Evolutionary conservation across 2,888 invertebrate genomes (phyloP), one percentile per base, ranked within the genome.

Genomic region (Pristionchus mayeri): DNA sequence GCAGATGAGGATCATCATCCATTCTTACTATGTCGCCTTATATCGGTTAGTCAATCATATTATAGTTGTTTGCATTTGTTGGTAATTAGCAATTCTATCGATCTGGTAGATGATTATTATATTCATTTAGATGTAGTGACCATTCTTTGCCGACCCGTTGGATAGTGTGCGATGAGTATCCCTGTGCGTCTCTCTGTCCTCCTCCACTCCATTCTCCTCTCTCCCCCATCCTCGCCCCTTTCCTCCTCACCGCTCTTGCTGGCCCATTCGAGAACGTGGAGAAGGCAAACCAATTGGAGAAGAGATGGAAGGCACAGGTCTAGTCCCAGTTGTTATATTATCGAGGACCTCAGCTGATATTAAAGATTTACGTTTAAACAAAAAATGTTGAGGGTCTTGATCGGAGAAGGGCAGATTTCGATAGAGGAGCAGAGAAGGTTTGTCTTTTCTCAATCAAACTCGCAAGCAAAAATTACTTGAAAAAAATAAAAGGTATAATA

Each of bases 241-340:
- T 75, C 44, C n/a, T 75, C 44, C 75, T 75, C n/a, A 75, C 75
- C 3, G 75, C 75, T 21, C n/a, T 75, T 44, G 75, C 44, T 40
- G 75, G 75, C n/a, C 75, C 75, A 40, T 75, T 75, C 24, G 40
- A 40, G 40, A 24, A 18, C 44, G 75, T 44, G 24, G 44, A 75
- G n/a, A 40, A 75, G 16, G 75, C 75, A 18, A 75, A 16, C 0
- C 18, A 75, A 75, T 75, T 75, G 40, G 11, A 75, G 24, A 75
- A 24, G 40, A 75, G n/a, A 40, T 75, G 75, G 75, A 75, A 44
- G 30, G 24, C 6, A 18, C 44, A 75, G 75, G 75, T 75, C 57
- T 52, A 11, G n/a, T 9, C 52, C 16, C 13, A 52, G 4, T 9
- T 16, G 4, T 21, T 52, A 0, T 24, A 11, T 9, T 57, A 57